Conservation (phyloP, 1,140 invertebrate genomes). For the Drosophila ercepeae region DNA sequence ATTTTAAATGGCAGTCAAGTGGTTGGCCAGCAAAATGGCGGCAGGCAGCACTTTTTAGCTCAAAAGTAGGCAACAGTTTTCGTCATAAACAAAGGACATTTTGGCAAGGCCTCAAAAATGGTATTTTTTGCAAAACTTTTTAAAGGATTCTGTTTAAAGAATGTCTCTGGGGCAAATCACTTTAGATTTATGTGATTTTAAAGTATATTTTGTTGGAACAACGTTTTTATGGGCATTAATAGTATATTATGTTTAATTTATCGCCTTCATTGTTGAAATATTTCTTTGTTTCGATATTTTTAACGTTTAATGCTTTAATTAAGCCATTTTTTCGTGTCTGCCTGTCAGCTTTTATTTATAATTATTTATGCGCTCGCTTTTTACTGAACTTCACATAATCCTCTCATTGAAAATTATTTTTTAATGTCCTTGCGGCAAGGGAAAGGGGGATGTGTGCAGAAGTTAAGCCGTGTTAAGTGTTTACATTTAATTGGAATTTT, state of each 20-base stretch:
- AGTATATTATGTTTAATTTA: constrained; percentile 44
- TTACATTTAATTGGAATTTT: constrained; percentile 64
- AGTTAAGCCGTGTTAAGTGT: constrained; percentile 34
- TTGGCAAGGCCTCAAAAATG: neutral
- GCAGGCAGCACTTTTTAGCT: constrained; percentile 14
- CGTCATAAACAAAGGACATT: neutral
- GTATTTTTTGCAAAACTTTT: neutral
- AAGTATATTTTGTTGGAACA: neutral
- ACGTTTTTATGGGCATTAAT: neutral
- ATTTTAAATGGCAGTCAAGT: constrained; percentile 63
- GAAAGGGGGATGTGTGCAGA: neutral
- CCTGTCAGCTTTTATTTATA: constrained; percentile 14
- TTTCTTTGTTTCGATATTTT: constrained; percentile 28
- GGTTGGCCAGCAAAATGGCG: constrained; percentile 35
- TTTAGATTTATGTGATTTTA: neutral
- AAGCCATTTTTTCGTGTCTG: constrained; percentile 18
- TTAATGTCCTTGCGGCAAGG: neutral
- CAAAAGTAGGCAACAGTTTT: constrained; percentile 47
- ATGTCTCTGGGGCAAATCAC: neutral
- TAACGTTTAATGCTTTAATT: constrained; percentile 33
- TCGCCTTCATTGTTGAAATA: constrained; percentile 29
- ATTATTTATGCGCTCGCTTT: constrained; percentile 25
- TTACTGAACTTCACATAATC: constrained; percentile 40
- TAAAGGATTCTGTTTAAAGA: no score
- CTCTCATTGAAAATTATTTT: constrained; percentile 10